phyloP scores from a whole-genome alignment of 2,888 invertebrate species.

The Hoplodrina blanda region DNA sequence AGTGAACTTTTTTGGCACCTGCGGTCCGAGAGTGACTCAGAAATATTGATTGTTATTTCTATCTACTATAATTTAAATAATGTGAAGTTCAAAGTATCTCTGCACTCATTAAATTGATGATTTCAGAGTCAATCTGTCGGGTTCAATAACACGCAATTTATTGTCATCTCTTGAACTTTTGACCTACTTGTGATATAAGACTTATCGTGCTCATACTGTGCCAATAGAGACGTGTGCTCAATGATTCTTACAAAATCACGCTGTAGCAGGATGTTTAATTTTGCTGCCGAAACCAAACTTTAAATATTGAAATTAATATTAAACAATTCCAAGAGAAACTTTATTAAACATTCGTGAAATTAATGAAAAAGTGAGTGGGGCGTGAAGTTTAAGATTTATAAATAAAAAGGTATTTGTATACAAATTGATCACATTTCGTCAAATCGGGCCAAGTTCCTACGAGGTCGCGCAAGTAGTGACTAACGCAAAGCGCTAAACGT shows the following conservation, averaged over 20 bases:
- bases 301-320: constrained; percentile 25
- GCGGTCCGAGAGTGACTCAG: neutral
- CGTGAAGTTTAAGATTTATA: constrained; percentile 31
- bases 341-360: constrained; percentile 17
- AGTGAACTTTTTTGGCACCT: neutral
- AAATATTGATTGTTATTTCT: constrained; percentile 2
- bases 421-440: constrained; percentile 50
- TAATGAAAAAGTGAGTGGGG: constrained; percentile 12
- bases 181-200: constrained; percentile 59
- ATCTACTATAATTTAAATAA: constrained; percentile 7
- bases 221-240: constrained; percentile 29
- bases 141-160: constrained; percentile 60
- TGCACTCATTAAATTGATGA: constrained; percentile 28
- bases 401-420: constrained; percentile 39
- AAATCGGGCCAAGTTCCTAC: constrained; percentile 50
- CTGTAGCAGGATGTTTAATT: constrained; percentile 39
- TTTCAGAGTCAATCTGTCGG: constrained; percentile 36
- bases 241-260: constrained; percentile 45
- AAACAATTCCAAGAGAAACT: constrained; percentile 4
- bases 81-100: constrained; percentile 24
- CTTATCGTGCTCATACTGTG: constrained; percentile 34
- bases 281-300: constrained; percentile 12
- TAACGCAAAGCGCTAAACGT: constrained; percentile 32
- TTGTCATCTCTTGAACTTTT: constrained; percentile 50
- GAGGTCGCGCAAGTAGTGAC: constrained; percentile 59